These are phyloP conservation scores for Drosophila vallismaia DNA, from an alignment of 2,888 invertebrate species.

Conservation along the genomic window DNA sequence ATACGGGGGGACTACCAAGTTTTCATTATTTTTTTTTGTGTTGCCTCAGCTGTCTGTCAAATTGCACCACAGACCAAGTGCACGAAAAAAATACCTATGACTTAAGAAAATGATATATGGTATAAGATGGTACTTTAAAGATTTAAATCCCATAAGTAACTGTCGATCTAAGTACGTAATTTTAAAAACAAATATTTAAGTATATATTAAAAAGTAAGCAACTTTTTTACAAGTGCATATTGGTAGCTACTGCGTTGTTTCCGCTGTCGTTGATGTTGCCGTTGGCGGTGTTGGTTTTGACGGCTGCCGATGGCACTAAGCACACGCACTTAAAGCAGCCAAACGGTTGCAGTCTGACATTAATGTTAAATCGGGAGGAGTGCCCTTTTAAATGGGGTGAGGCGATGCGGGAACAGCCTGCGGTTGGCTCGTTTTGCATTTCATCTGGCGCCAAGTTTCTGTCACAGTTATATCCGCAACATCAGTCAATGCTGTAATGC, in stretches of 20 bases:
- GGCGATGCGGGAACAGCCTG: constrained; percentile 34
- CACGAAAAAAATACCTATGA: neutral
- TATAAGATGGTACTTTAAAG: neutral
- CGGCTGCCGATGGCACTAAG: constrained; percentile 75
- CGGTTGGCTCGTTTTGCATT: constrained; percentile 69
- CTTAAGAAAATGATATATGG: neutral
- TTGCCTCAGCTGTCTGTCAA: constrained; percentile 67
- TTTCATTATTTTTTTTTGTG: neutral
- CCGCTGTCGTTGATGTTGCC: constrained; percentile 13
- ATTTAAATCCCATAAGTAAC: too few species aligned
- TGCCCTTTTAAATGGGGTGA: neutral
- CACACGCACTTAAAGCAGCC: constrained; percentile 73
- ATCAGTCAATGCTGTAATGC: constrained; percentile 50
- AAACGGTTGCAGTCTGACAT: constrained; percentile 57
- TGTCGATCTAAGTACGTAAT: too few species aligned
- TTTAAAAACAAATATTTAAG: neutral
- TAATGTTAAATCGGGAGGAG: constrained; percentile 46
- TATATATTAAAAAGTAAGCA: neutral
- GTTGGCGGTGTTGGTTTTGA: constrained; percentile 63
- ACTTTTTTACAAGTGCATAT: neutral
- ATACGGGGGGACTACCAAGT: constrained; percentile 15
- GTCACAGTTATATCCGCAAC: constrained; percentile 51
- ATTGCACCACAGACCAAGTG: constrained; percentile 30
- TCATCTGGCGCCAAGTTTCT: constrained; percentile 43
- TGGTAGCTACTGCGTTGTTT: constrained; percentile 10